These are phyloP conservation scores for Deroplatys truncata DNA, from an alignment of 2,888 invertebrate genomes.

Conservation along the genomic window DNA sequence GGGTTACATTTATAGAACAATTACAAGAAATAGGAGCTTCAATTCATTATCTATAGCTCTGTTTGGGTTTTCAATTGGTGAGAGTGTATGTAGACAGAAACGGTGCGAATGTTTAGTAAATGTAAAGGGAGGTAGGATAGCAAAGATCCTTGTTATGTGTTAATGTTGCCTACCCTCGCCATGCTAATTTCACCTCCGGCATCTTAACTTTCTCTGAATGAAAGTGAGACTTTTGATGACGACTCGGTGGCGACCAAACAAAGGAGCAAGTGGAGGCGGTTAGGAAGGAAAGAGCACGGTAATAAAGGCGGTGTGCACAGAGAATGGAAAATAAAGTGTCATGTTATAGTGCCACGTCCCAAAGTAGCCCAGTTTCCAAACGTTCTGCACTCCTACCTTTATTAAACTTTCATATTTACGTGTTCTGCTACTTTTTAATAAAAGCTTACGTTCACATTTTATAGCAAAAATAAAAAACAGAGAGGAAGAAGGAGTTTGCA, in stretches of 20 bases:
- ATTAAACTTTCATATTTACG: background rate
- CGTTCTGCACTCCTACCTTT: background rate
- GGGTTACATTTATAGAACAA: no score
- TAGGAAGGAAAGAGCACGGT: background rate
- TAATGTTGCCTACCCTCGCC: no score
- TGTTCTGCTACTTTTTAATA: no score
- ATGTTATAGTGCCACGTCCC: background rate
- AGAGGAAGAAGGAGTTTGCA: no score
- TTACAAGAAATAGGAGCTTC: no score
- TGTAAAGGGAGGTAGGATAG: no score
- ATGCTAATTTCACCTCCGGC: background rate
- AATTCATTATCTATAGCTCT: no score
- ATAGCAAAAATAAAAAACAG: no score
- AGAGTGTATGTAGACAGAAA: no score
- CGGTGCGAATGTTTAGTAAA: no score
- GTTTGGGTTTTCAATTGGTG: no score
- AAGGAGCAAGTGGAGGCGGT: background rate
- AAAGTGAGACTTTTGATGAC: slow-evolving; percentile 6
- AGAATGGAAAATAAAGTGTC: background rate
- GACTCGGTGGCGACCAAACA: background rate
- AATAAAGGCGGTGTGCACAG: background rate
- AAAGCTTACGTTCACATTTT: no score
- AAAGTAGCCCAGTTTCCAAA: background rate
- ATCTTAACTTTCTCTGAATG: background rate
- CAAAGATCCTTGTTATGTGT: background rate